These are phyloP conservation scores for Lucifuga dentata DNA, from an alignment of 2,113 vertebrate species.

Conservation along the genomic window DNA sequence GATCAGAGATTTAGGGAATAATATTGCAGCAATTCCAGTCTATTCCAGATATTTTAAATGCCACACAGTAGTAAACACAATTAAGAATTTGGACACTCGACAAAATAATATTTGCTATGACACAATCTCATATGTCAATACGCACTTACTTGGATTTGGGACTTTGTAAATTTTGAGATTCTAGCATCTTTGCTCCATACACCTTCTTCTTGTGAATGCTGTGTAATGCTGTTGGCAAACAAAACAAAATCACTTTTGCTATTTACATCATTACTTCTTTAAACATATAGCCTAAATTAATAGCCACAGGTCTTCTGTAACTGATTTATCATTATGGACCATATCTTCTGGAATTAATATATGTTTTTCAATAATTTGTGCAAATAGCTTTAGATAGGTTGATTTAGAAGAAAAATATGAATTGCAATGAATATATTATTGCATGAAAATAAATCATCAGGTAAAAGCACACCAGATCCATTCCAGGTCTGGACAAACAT, in stretches of 20 bases:
- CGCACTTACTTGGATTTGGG: constrained; percentile 91
- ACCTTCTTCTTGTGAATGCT: constrained; percentile 94
- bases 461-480: no score
- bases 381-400: no score
- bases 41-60: constrained; percentile 23
- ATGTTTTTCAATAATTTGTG: no score
- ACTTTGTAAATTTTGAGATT: constrained; percentile 93
- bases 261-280: neutral
- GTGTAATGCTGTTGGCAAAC: constrained; percentile 85
- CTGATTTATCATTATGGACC: no score
- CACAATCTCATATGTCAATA: neutral
- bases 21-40: constrained; percentile 22
- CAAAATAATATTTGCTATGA: neutral
- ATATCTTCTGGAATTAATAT: no score
- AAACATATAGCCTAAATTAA: no score
- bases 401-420: no score
- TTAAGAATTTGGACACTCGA: neutral
- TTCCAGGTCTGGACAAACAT: no score
- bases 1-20: constrained; percentile 37
- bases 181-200: constrained; percentile 89
- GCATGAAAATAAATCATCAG: no score
- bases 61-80: constrained; percentile 1
- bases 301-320: no score
- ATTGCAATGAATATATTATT: no score
- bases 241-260: constrained; percentile 19